Evolutionary conservation across 2,888 invertebrate genomes (phyloP), one percentile per base, ranked within the genome.

Genomic region (Apamea sordens): DNA sequence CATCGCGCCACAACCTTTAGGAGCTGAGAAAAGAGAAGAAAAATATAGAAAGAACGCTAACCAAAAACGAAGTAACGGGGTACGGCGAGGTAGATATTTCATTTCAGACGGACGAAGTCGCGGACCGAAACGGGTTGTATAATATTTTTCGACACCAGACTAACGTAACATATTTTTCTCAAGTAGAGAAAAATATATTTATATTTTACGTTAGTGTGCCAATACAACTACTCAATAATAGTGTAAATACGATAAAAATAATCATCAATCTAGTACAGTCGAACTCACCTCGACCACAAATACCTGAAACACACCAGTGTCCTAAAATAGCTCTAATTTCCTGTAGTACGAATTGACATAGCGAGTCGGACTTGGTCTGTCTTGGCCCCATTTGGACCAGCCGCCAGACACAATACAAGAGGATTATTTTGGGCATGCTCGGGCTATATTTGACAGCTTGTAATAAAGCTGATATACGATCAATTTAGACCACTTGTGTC

Each of bases 381-480:
- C 44, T 8, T 21, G n/a, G 2, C 56, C 47, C 15, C 13, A 32
- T 21, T 83, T n/a, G 13, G 13, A 50, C 24, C 53, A 21, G 5
- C 50, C 50, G 53, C 10, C 44, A 64, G 53, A 83, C 83, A 50
- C 72, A 63, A 68, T 47, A 64, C 36, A 47, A 64, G 24, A 41
- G 1, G 0, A 47, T 7, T 76, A 68, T 76, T 68, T 56, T 32
- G 11, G 69, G 41, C 7, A 56, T 47, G 28, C 41, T 47, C 53
- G 36, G 6, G 28, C 24, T 18, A 50, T 24, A 53, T 76, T 36
- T 68, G 28, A 82, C 28, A 76, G 24, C 64, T 50, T 67, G 21
- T 50, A 73, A 67, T 67, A 36, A 50, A 18, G n/a, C 32, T 50
- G 18, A 64, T 47, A 28, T 47, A n/a, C n/a, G n/a, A 53, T 10